Conservation (phyloP, 2,113 vertebrate genomes). For the Polypterus senegalus region DNA sequence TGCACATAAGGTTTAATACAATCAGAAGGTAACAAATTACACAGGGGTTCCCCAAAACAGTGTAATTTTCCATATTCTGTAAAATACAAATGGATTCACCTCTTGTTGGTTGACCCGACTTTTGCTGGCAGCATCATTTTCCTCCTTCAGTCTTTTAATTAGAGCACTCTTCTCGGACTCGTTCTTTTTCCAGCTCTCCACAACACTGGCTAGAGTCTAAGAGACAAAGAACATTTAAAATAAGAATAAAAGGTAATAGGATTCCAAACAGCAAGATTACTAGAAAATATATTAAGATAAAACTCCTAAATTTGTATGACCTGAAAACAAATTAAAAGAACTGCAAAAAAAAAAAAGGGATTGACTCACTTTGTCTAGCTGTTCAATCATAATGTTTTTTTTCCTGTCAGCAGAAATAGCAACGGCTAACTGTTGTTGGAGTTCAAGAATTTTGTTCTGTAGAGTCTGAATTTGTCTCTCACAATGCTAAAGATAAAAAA, state of each 20-base stretch:
- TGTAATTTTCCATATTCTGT: not conserved
- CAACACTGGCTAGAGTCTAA: slow-evolving; percentile 55
- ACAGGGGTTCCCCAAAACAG: no score
- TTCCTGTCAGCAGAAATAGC: slow-evolving; percentile 50
- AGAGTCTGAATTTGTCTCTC: slow-evolving; percentile 48
- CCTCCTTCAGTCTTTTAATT: slow-evolving; percentile 37
- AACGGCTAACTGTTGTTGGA: slow-evolving; percentile 52
- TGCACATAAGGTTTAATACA: no score
- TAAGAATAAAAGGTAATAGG: no score
- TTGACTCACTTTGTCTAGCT: slow-evolving; percentile 56
- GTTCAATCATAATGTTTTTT: slow-evolving; percentile 62
- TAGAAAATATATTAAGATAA: no score
- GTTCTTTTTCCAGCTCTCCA: slow-evolving; percentile 56
- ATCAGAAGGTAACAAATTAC: no score
- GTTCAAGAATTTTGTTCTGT: slow-evolving; percentile 45
- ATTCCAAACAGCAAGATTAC: no score
- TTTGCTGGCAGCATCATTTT: slow-evolving; percentile 37
- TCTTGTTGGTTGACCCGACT: slow-evolving; percentile 39
- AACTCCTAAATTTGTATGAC: no score
- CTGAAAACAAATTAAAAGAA: no score
- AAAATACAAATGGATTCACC: slow-evolving; percentile 21
- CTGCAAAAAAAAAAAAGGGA: no score
- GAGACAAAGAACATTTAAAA: not conserved
- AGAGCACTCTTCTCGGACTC: slow-evolving; percentile 42
- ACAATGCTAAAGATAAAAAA: slow-evolving; percentile 32